Evolutionary conservation across 2,888 invertebrate genomes (phyloP).

Genomic region (Smittia sp.): DNA sequence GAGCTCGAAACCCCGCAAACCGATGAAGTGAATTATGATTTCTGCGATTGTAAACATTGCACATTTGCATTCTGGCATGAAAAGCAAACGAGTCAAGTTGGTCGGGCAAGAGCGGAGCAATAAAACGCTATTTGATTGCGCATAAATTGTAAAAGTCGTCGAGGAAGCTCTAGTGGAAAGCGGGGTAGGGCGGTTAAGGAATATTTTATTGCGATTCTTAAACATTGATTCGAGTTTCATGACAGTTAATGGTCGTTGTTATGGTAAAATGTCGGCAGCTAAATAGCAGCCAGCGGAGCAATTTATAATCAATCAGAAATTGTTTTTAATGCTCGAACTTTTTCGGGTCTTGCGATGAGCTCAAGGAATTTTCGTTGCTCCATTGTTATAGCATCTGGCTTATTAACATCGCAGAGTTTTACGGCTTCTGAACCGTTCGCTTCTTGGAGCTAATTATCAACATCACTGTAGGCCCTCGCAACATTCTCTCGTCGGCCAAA

Average conservation of each 20-base stretch:
- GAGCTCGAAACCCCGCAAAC: not conserved
- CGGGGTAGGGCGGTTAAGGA: not conserved
- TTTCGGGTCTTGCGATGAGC: not conserved
- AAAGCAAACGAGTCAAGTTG: not conserved
- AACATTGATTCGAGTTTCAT: conserved; percentile 1
- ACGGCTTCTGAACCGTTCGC: not conserved
- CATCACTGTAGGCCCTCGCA: not conserved
- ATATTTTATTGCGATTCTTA: not conserved
- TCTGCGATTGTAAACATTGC: not conserved
- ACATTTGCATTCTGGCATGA: not conserved
- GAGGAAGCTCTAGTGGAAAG: not conserved
- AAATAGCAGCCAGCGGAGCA: not conserved
- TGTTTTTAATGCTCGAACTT: not conserved
- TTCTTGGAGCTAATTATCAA: not conserved
- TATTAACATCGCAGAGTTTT: not conserved
- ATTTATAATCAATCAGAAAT: conserved; percentile 4
- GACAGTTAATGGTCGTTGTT: conserved; percentile 17
- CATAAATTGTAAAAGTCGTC: conserved; percentile 29
- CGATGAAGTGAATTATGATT: conserved; percentile 21
- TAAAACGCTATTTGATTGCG: conserved; percentile 37
- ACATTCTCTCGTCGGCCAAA: not conserved
- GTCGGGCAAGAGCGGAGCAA: not conserved
- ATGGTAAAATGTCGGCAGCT: not conserved
- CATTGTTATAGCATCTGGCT: not conserved
- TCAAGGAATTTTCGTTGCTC: not conserved